These are phyloP conservation scores for Callocephalon fimbriatum DNA, from an alignment of 2,113 vertebrate genomes.

Conservation along the genomic window DNA sequence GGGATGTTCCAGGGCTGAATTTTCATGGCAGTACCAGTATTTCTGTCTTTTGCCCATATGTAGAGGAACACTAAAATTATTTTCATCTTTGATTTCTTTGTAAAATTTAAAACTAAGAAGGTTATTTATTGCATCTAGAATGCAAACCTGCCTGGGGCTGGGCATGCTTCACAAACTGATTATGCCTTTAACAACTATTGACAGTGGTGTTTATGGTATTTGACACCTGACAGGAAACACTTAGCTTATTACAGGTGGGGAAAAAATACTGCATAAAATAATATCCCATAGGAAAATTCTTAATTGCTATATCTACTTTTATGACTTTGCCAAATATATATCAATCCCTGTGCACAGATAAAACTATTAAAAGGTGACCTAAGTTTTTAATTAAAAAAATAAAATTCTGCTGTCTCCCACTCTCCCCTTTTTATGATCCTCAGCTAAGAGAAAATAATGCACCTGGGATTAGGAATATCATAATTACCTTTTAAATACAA, in stretches of 20 bases:
- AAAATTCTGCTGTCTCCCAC: neutral
- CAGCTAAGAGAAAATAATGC: conserved; percentile 3
- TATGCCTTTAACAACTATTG: neutral
- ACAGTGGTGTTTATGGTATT: neutral
- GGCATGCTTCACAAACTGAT: neutral
- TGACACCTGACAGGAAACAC: neutral
- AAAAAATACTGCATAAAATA: neutral
- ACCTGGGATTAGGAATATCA: neutral
- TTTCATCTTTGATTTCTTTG: neutral
- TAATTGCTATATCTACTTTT: conserved; percentile 39
- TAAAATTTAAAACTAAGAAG: neutral
- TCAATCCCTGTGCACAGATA: neutral
- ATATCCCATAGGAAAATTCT: conserved; percentile 5
- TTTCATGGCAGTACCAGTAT: neutral
- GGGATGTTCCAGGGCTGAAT: neutral
- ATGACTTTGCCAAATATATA: neutral
- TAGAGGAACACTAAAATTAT: neutral
- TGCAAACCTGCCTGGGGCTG: neutral
- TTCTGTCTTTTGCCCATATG: neutral
- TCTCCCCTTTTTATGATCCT: neutral
- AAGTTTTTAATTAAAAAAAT: conserved; percentile 46
- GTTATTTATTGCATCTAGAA: neutral
- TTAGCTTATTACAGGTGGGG: neutral
- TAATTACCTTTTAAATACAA: conserved; percentile 52
- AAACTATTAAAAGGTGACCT: conserved; percentile 37